Base-by-base conservation (phyloP, 1,140 invertebrate genomes). In the Stenopsyche tienmushanensis region DNA sequence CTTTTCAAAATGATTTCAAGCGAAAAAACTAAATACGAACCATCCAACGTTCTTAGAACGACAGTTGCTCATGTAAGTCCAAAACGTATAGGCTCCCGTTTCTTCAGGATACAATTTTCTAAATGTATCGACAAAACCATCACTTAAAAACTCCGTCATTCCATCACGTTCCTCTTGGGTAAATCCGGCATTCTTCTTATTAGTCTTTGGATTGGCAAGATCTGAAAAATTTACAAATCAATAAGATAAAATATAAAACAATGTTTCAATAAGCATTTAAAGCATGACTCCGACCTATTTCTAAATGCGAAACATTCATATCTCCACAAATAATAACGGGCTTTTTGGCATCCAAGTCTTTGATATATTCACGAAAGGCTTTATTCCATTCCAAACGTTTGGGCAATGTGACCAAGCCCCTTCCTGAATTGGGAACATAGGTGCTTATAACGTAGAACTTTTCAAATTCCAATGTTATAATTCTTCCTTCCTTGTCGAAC, bases 381-480 rank as follows among this genome's bases (percentile, higher is more conserved):
- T 87, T 79, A 77, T 99, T 96, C 94, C 96, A 99, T 72, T 92
- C 83, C 75, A 94, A 84, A 73, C 95, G 85, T 80, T 96, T 94
- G 5, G 90, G 85, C 64, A 98, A 77, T 17, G 93, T 93, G 24
- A 95, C 87, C 64, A 99, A 82, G 63, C 90, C 90, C 58, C 88
- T 81, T 0, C 89, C 90, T 66, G 89, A 83, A 79, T 90, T 91
- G 1, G 86, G 86, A n/a, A 89, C 87, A 73, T 87, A 87, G 0
- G 86, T 84, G 72, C 80, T 82, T 47, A 99, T 84, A 8, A 99
- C 73, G 79, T 87, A 97, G 78, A 94, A 99, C 50, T 93, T 86
- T 62, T 96, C 89, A 82, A 87, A 99, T 82, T 99, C 97, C 0
- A 93, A 93, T 21, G 93, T 97, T 53, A 99, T 97, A n/a, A 96